Evolutionary conservation across 2,888 invertebrate species (phyloP).

Genomic region (Drosophila mettleri): DNA sequence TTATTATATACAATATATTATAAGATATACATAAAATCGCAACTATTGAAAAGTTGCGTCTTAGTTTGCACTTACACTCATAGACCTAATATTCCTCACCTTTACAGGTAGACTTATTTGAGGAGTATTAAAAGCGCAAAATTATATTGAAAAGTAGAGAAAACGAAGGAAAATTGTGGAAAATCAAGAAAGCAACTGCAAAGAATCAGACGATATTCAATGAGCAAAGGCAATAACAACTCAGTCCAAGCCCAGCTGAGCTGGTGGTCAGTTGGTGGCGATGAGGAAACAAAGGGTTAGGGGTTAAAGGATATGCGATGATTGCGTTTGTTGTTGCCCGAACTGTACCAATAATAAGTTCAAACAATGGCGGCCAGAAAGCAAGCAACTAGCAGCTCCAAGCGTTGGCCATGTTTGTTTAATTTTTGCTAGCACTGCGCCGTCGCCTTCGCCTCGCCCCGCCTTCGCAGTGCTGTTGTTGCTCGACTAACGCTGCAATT

Average conservation of each 20-base stretch:
- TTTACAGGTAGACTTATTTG: not conserved
- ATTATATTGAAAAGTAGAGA: constrained; percentile 39
- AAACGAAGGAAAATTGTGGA: constrained; percentile 37
- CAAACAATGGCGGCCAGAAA: constrained; percentile 66
- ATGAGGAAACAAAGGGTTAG: constrained; percentile 10
- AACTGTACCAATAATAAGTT: constrained; percentile 74
- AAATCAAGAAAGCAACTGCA: constrained; percentile 51
- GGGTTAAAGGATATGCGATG: constrained; percentile 24
- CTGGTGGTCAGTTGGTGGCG: constrained; percentile 36
- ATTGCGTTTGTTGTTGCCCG: constrained; percentile 51
- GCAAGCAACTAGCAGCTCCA: constrained; percentile 47
- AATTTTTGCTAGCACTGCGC: constrained; percentile 67
- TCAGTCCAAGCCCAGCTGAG: constrained; percentile 20
- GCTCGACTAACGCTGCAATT: constrained; percentile 66
- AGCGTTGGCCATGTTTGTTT: constrained; percentile 65
- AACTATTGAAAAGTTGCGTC: too few relatives aligned
- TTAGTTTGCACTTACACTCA: too few relatives aligned
- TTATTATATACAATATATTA: too few relatives aligned
- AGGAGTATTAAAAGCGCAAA: constrained; percentile 27
- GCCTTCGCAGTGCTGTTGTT: constrained; percentile 31
- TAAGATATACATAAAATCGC: too few relatives aligned
- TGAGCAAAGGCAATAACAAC: constrained; percentile 59
- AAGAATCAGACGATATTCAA: constrained; percentile 61
- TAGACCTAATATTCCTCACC: too few relatives aligned
- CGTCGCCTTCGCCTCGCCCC: too few relatives aligned